These are phyloP conservation scores for Gonioctena quinquepunctata DNA, from an alignment of 1,140 invertebrate species.

Conservation along the genomic window DNA sequence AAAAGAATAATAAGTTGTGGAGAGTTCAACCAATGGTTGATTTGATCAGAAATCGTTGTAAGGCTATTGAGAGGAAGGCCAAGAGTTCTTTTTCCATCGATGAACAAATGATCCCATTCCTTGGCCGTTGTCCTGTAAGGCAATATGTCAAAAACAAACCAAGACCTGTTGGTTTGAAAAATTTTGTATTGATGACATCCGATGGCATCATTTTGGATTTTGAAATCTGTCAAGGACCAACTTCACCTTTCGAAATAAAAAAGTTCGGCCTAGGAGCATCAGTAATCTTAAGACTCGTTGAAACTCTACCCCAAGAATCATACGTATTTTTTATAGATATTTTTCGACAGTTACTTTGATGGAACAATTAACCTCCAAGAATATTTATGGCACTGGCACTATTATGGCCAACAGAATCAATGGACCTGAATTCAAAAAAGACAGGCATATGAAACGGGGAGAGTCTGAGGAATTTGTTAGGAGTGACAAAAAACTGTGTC, in stretches of 20 bases:
- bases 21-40: not conserved
- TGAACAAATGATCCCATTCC: not conserved
- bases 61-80: not conserved
- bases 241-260: not conserved
- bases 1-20: not conserved
- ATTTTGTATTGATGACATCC: not conserved
- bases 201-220: not conserved
- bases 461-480: not conserved
- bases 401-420: slow-evolving; percentile 2
- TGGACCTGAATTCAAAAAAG: not conserved
- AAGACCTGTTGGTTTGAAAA: not conserved
- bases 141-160: slow-evolving; percentile 18
- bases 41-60: not conserved
- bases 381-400: not conserved
- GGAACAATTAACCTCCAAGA: not conserved
- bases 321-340: not conserved
- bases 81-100: not conserved
- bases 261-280: not conserved
- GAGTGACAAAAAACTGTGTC: not conserved
- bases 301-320: not conserved
- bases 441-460: not conserved
- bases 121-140: not conserved
- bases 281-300: not conserved
- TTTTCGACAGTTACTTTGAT: not conserved
- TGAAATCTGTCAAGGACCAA: not conserved